phyloP scores from a whole-genome alignment of 1,140 invertebrate genomes.

The Ceratitis capitata region DNA sequence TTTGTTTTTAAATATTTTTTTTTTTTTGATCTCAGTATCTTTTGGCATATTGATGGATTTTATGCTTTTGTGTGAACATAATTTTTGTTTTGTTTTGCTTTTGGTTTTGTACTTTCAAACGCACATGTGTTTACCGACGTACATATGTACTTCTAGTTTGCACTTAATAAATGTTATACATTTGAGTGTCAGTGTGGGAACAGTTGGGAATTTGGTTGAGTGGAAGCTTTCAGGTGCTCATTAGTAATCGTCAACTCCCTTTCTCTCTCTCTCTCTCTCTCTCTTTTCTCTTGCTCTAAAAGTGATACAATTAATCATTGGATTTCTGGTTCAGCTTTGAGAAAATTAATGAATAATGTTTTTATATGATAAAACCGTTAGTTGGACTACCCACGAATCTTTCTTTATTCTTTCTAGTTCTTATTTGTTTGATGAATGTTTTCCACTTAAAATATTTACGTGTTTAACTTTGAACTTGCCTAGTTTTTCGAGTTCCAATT shows the following conservation, averaged over 20 bases:
- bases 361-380: background rate
- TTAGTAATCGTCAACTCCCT: background rate
- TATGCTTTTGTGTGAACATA: background rate
- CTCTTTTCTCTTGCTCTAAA: background rate
- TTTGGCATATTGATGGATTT: background rate
- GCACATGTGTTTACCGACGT: background rate
- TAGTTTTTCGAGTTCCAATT: too few species aligned
- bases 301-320: background rate
- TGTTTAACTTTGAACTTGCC: too few species aligned
- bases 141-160: background rate
- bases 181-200: conserved; percentile 5
- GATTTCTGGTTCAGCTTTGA: background rate
- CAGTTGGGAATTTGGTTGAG: background rate
- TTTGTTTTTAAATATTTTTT: background rate
- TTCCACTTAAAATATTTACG: too few species aligned
- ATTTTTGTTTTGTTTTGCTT: background rate
- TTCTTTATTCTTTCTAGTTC: background rate
- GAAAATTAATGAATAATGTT: background rate
- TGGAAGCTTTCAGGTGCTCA: background rate
- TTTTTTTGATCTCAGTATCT: background rate
- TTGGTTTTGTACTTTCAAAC: too few species aligned
- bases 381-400: background rate
- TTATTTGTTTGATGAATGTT: background rate
- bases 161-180: conserved; percentile 5
- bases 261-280: too few species aligned